Conservation (phyloP, 2,888 invertebrate species). For the Halictus ligatus region DNA sequence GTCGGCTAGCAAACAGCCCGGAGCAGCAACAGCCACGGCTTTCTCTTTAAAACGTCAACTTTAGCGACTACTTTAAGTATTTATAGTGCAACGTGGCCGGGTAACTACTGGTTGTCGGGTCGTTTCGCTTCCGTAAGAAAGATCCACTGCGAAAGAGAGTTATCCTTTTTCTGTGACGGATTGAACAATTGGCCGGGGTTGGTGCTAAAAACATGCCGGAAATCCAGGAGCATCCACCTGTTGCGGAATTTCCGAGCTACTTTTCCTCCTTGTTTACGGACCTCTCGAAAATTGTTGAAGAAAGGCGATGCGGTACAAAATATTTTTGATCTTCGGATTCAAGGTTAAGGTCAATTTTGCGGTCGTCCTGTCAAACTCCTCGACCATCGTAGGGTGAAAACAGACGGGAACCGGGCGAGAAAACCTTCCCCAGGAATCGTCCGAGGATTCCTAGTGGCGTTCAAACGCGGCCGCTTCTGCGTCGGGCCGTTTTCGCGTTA, state of each 20-base stretch:
- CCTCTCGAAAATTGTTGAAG: neutral
- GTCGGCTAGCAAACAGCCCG: slow-evolving; percentile 30
- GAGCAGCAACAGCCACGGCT: neutral
- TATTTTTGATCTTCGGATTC: no score
- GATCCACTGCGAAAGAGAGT: neutral
- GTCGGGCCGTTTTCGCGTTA: neutral
- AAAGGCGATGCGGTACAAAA: no score
- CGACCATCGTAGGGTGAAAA: neutral
- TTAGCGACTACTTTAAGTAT: slow-evolving; percentile 35
- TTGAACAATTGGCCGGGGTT: neutral
- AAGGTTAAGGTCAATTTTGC: no score
- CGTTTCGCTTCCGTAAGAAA: neutral
- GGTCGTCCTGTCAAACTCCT: neutral
- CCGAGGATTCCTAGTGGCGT: neutral
- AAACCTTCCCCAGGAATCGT: neutral
- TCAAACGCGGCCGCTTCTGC: neutral
- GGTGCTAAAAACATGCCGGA: neutral
- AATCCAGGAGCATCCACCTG: neutral
- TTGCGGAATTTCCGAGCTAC: neutral
- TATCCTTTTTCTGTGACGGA: neutral
- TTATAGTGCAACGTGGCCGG: slow-evolving; percentile 24
- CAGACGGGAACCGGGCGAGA: neutral
- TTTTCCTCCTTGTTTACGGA: neutral
- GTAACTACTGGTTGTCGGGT: slow-evolving; percentile 26
- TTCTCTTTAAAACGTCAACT: slow-evolving; percentile 36